Conservation (phyloP, 2,797 vertebrate genomes). For the Kryptolebias ocellatus region DNA sequence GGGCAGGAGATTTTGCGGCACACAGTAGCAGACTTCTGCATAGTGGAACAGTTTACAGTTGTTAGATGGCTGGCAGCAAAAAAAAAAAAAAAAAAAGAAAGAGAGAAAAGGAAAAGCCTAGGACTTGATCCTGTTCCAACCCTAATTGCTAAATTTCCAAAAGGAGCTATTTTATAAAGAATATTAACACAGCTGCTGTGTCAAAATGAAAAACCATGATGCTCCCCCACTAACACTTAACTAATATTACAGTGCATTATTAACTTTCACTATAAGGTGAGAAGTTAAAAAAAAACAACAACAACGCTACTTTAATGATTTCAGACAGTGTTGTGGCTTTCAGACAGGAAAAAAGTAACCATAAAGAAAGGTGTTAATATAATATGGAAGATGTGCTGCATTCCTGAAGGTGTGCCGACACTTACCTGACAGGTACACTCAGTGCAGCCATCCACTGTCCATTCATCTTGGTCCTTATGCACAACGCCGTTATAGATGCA, state of each 20-base stretch:
- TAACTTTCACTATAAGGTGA: slow-evolving; percentile 19
- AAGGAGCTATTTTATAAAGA: slow-evolving; percentile 52
- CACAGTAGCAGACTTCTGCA: slow-evolving; percentile 92
- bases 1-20: slow-evolving; percentile 97
- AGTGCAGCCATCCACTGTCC: slow-evolving; percentile 96
- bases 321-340: slow-evolving; percentile 38
- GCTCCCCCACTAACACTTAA: slow-evolving; percentile 41
- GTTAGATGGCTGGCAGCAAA: slow-evolving; percentile 17
- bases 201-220: background rate
- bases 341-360: slow-evolving; percentile 36
- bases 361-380: slow-evolving; percentile 28
- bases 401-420: slow-evolving; percentile 46
- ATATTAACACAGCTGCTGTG: slow-evolving; percentile 47
- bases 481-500: slow-evolving; percentile 92
- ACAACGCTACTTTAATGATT: slow-evolving; percentile 33
- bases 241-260: slow-evolving; percentile 47
- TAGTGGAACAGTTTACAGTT: slow-evolving; percentile 45
- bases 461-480: slow-evolving; percentile 90
- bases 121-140: slow-evolving; percentile 42
- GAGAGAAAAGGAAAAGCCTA: no score
- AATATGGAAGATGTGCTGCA: slow-evolving; percentile 50
- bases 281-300: no score
- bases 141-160: slow-evolving; percentile 60
- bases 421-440: slow-evolving; percentile 97
- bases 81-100: slow-evolving; percentile 21